Evolutionary conservation across 2,888 invertebrate species (phyloP).

Genomic region (Seira musarum): DNA sequence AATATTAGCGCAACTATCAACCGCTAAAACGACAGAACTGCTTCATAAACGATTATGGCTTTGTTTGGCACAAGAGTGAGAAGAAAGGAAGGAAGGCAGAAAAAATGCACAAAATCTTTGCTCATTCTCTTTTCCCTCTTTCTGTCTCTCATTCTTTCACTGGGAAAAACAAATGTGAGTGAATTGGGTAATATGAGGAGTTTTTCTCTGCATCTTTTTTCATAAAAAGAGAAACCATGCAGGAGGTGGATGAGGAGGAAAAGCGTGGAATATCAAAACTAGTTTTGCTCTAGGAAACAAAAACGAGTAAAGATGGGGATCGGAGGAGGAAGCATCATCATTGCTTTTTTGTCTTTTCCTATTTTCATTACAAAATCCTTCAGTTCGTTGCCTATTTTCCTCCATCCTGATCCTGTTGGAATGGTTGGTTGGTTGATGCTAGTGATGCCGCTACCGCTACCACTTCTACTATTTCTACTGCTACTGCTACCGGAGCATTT

Average conservation of each 20-base stretch:
- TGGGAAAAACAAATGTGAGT: not conserved
- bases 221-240: slow-evolving; percentile 4
- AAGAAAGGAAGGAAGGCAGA: not conserved
- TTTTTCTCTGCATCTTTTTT: not conserved
- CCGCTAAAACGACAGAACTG: slow-evolving; percentile 50
- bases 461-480: no score
- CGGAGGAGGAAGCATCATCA: not conserved
- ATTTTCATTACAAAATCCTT: slow-evolving; percentile 6
- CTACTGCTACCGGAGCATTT: no score
- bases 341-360: not conserved
- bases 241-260: not conserved
- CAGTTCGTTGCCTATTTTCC: slow-evolving; percentile 44
- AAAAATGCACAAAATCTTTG: slow-evolving; percentile 4
- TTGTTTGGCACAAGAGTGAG: slow-evolving; percentile 29
- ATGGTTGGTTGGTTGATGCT: no score
- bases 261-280: not conserved
- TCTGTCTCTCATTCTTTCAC: no score
- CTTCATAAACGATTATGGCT: slow-evolving; percentile 54
- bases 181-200: slow-evolving; percentile 2
- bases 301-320: not conserved
- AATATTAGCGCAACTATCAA: slow-evolving; percentile 25
- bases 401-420: slow-evolving; percentile 27
- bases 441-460: no score
- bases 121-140: not conserved
- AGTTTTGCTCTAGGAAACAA: not conserved